Conservation (phyloP, 2,113 vertebrate species). For the Prietella phreatophila region DNA sequence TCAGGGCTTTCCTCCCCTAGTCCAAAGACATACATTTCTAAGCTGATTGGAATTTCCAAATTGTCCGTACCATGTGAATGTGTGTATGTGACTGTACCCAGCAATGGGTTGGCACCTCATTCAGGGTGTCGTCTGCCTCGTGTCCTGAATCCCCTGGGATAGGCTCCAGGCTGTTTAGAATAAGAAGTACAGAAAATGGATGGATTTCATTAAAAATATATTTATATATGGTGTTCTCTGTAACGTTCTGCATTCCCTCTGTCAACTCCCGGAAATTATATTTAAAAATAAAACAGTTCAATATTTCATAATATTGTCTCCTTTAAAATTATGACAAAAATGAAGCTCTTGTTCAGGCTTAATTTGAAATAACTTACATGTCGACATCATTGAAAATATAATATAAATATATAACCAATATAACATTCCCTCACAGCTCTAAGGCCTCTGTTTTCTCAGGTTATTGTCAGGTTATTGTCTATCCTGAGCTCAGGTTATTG, state of each 20-base stretch:
- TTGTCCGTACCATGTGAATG: no score
- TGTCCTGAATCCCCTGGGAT: no score
- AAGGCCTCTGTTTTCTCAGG: background rate
- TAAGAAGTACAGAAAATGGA: no score
- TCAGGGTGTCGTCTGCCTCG: no score
- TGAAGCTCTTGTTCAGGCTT: background rate
- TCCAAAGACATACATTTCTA: no score
- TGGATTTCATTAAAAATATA: no score
- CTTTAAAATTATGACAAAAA: background rate
- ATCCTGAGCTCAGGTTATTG: background rate
- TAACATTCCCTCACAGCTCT: background rate
- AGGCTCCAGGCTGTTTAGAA: no score
- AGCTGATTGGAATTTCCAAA: no score
- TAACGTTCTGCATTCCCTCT: background rate
- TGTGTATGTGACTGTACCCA: no score
- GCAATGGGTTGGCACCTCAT: no score
- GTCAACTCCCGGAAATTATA: background rate
- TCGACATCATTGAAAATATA: background rate
- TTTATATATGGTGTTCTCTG: background rate
- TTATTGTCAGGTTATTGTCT: background rate
- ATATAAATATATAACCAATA: background rate
- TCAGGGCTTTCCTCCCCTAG: no score
- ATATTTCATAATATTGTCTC: background rate
- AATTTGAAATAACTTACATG: background rate
- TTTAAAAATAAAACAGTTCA: background rate